Percentiles rank a stretch among this genome's conserved stretches.
Evolutionary conservation across 2,888 invertebrate genomes (phyloP).

Genomic region (Acleris sparsana): DNA sequence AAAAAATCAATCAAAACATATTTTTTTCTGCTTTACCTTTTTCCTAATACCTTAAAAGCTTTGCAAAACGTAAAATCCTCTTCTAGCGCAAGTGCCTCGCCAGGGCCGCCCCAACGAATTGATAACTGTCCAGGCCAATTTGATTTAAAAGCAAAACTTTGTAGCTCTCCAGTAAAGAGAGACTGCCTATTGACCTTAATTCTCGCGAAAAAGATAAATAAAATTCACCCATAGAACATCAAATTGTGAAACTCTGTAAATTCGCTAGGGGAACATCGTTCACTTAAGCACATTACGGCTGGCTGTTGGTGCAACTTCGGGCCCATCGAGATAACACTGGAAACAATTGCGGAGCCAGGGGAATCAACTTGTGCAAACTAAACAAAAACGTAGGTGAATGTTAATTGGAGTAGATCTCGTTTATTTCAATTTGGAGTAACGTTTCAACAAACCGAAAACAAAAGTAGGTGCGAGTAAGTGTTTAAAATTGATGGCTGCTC

Average conservation of each 20-base stretch:
- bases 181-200: conserved; percentile 30
- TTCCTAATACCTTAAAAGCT: too few relatives aligned
- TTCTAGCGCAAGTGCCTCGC: too few relatives aligned
- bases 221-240: conserved; percentile 57
- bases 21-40: too few relatives aligned
- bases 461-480: too few relatives aligned
- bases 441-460: neutral
- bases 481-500: too few relatives aligned
- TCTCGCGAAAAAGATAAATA: conserved; percentile 46
- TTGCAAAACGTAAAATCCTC: too few relatives aligned
- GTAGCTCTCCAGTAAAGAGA: conserved; percentile 10
- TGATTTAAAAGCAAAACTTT: conserved; percentile 38
- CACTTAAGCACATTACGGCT: conserved; percentile 78
- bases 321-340: conserved; percentile 65
- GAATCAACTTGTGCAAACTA: conserved; percentile 66
- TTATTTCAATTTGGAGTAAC: conserved; percentile 37
- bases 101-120: conserved; percentile 1
- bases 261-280: conserved; percentile 78
- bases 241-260: conserved; percentile 68
- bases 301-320: conserved; percentile 64
- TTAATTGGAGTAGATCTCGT: conserved; percentile 62
- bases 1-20: too few relatives aligned
- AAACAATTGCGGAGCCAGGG: conserved; percentile 74
- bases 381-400: conserved; percentile 46
- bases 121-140: conserved; percentile 29